phyloP scores from a whole-genome alignment of 2,113 vertebrate species.

The Gasterosteus aculeatus region DNA sequence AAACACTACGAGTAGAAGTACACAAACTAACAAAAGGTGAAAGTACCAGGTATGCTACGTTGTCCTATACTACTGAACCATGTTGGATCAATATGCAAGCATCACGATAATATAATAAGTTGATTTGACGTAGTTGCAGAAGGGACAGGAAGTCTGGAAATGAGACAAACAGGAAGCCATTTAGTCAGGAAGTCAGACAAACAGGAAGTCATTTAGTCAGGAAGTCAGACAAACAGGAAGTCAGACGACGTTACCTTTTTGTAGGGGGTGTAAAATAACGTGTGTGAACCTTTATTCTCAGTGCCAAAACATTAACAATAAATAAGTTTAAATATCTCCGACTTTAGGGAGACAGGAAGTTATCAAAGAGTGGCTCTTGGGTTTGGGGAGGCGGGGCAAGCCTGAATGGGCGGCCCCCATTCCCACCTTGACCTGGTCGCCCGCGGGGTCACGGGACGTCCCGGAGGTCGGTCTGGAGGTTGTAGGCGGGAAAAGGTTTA shows the following conservation, averaged over 20 bases:
- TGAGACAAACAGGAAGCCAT: neutral
- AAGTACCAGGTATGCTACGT: too few species aligned
- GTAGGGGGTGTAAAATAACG: neutral
- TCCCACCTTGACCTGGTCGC: neutral
- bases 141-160: neutral
- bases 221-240: neutral
- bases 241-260: too few species aligned
- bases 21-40: too few species aligned
- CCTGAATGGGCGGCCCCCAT: constrained; percentile 35
- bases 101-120: neutral
- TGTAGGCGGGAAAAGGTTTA: constrained; percentile 47
- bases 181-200: neutral
- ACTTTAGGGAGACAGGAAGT: neutral
- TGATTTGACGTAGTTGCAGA: neutral
- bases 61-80: too few species aligned
- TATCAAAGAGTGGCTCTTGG: constrained; percentile 78
- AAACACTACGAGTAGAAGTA: too few species aligned
- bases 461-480: neutral
- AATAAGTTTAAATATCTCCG: constrained; percentile 15
- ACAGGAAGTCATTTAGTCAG: neutral
- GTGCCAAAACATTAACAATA: constrained; percentile 15
- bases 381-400: constrained; percentile 88
- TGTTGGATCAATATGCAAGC: neutral
- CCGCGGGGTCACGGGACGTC: neutral
- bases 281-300: neutral